These are phyloP conservation scores for Brachionus sp. DNA, from an alignment of 1,140 invertebrate genomes.

Conservation along the genomic window DNA sequence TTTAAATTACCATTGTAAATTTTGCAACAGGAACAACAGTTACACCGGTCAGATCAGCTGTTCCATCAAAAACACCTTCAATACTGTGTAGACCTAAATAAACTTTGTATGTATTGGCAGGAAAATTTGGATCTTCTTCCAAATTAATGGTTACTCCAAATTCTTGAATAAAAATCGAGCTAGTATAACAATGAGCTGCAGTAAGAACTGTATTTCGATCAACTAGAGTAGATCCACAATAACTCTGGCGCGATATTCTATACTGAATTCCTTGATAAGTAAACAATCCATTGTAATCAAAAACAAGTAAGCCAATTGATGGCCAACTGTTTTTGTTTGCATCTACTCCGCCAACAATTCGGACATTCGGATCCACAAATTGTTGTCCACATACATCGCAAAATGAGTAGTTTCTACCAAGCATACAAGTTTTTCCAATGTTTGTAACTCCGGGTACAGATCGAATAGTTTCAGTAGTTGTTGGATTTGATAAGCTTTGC, in stretches of 20 bases:
- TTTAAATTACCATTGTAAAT: background rate
- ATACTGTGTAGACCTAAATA: constrained; percentile 17
- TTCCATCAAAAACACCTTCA: background rate
- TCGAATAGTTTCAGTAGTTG: background rate
- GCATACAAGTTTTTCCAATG: background rate
- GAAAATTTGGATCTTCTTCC: background rate
- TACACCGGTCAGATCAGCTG: background rate
- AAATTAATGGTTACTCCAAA: background rate
- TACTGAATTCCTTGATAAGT: background rate
- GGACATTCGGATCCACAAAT: background rate
- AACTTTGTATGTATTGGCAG: constrained; percentile 6
- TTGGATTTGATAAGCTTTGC: background rate
- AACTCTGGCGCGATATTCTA: background rate
- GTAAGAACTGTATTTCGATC: constrained; percentile 7
- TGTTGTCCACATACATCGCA: constrained; percentile 10
- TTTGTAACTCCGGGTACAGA: background rate
- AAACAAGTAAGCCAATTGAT: background rate
- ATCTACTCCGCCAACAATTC: constrained; percentile 23
- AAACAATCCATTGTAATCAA: background rate
- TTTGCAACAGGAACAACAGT: background rate
- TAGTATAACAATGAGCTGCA: background rate
- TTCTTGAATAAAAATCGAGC: background rate
- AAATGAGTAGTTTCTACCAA: background rate
- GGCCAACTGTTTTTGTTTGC: constrained; percentile 13
- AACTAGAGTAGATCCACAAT: constrained; percentile 18